Base-by-base conservation (phyloP, 2,888 invertebrate species). In the Alentia gelatinosa region DNA sequence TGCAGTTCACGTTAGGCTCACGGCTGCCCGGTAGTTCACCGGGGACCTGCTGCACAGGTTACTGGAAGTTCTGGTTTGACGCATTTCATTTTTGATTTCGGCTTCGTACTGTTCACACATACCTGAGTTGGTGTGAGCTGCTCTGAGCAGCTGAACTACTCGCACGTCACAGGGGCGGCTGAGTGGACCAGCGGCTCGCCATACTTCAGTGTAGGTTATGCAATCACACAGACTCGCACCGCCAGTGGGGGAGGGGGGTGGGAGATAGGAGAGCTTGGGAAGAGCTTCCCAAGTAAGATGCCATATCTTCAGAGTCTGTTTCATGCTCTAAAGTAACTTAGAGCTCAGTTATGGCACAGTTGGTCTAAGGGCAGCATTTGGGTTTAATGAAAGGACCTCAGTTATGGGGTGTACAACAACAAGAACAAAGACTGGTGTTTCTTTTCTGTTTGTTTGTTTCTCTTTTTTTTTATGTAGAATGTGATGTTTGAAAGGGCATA, bases 401-500 rank as follows among this genome's bases (percentile, higher is more conserved):
- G 26, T 39, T 40, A 9, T 33, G 35, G 50, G 86, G 23, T 83
- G 83, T 83, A 83, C 33, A 37, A 79, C 30, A 30, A 37, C 19
- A 35, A 33, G 9, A n/a, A 86, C 35, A 47, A 86, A 47, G 50
- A 86, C 35, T 86, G 50, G 33, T 86, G 50, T 47, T 86, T 86
- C 33, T 86, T 86, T 42, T 79, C 26, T 79, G 35, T 79, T 79
- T 63, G 12, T 63, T 19, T 37, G 30, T 86, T 47, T 33, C 33
- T 86, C 23, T 40, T 84, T 37, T 86, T 37, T 35, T 79, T 79
- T 37, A 19, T 30, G 86, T 86, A 86, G 86, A 86, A 47, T 86
- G 86, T 86, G 86, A 86, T 86, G 86, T 86, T 86, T 86, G 83
- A 50, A 86, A 86, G 86, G 86, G 86, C 86, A 23, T 86, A 86